Base-by-base conservation (phyloP, 2,888 invertebrate genomes). In the Myathropa florea region DNA sequence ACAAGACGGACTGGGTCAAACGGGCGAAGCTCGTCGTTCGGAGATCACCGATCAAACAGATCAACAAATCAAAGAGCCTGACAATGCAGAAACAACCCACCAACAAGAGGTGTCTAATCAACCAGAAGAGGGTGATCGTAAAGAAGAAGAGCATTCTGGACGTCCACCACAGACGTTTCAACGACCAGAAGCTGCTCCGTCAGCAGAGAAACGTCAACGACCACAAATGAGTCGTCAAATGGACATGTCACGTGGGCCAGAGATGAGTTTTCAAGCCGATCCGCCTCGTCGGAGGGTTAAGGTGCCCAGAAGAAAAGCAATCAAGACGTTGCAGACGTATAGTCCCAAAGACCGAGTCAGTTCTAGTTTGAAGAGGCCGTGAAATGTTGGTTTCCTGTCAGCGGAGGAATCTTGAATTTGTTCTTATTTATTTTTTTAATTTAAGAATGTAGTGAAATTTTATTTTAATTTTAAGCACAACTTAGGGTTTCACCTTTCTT, bases 231-330 rank as follows among this genome's bases (percentile, higher is more conserved):
- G 46, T 18, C 46, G 46, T 7, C 46, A 46, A 18, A 6, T 18
- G 2, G 46, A 46, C 46, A 18, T 18, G 46, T n/a, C 46, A 6
- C 46, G 7, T 4, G 6, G 18, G 7, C 18, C 3, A 46, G 46
- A 46, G 18, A n/a, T 46, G 18, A 46, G 18, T 46, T 18, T 18
- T 18, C n/a, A 46, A 1, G 7, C 18, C 18, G 46, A 46, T 6
- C 7, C 46, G 2, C 46, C 46, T 18, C 46, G 12, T 0, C 63
- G 76, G 23, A 65, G 65, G n/a, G 61, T 79, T 1, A 71, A 70
- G n/a, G 78, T 83, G 6, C 83, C 83, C 0, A 68, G 21, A 21
- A 86, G 59, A n/a, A 46, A 46, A 46, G n/a, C 46, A 1, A n/a
- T 46, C 18, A 46, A 46, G 46, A 46, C 46, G 1, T 7, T 46